Evolutionary conservation across 2,113 vertebrate genomes (phyloP).

Genomic region (Argyrosomus japonicus): DNA sequence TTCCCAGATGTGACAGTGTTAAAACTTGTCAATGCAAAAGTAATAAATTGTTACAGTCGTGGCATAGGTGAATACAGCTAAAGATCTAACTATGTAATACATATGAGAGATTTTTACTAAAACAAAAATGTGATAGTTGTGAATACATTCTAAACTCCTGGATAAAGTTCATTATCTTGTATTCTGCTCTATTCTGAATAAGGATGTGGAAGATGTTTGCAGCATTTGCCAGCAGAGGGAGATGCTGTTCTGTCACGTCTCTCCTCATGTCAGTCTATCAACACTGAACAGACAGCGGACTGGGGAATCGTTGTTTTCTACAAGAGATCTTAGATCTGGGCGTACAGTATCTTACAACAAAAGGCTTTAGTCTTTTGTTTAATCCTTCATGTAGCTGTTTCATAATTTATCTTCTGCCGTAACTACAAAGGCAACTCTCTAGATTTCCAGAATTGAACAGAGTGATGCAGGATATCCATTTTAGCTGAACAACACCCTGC

Average conservation of each 20-base stretch:
- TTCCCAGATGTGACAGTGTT: neutral
- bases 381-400: neutral
- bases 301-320: slow-evolving; percentile 16
- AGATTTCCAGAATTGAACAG: neutral
- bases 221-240: slow-evolving; percentile 72
- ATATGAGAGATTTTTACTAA: neutral
- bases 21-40: neutral
- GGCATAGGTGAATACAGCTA: neutral
- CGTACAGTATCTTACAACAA: neutral
- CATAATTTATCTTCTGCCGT: slow-evolving; percentile 4
- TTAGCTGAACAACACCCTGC: neutral
- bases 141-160: neutral
- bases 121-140: neutral
- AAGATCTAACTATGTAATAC: neutral
- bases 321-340: neutral
- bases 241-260: slow-evolving; percentile 51
- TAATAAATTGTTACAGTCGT: neutral
- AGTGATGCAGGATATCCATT: neutral
- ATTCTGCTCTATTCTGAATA: neutral
- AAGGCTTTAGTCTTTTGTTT: neutral
- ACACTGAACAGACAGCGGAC: slow-evolving; percentile 4
- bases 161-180: neutral
- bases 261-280: slow-evolving; percentile 23
- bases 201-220: slow-evolving; percentile 24
- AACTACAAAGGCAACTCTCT: neutral